Conservation (phyloP, 2,113 vertebrate species). For the Zingel zingel region DNA sequence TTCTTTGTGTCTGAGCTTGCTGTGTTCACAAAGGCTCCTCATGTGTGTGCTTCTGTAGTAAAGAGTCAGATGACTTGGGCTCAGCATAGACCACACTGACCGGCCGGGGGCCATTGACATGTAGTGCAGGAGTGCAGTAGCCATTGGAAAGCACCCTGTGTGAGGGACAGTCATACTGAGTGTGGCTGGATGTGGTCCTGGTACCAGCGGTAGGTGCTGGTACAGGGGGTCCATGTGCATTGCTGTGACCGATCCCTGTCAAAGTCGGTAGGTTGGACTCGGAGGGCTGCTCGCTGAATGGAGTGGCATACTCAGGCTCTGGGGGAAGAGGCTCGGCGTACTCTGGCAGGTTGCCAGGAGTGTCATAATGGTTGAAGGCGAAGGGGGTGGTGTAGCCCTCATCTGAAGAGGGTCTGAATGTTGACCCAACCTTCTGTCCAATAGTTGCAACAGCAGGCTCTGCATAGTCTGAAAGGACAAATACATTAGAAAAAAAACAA, state of each 20-base stretch:
- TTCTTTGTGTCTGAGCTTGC: slow-evolving; percentile 4
- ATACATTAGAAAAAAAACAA: not conserved
- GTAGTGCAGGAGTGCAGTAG: slow-evolving; percentile 77
- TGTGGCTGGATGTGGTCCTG: slow-evolving; percentile 9
- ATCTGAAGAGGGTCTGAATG: slow-evolving; percentile 83
- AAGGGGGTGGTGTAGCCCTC: slow-evolving; percentile 88
- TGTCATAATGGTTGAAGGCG: slow-evolving; percentile 84
- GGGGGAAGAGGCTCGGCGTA: slow-evolving; percentile 87
- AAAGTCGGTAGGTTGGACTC: slow-evolving; percentile 39
- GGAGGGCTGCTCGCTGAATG: slow-evolving; percentile 79
- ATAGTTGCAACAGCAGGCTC: slow-evolving; percentile 81
- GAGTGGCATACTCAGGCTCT: slow-evolving; percentile 90
- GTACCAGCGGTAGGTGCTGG: not conserved
- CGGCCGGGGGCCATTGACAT: slow-evolving; percentile 16
- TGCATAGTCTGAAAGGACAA: slow-evolving; percentile 84
- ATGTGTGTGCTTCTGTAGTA: slow-evolving; percentile 74
- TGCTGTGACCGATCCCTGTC: not conserved
- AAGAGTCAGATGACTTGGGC: slow-evolving; percentile 59
- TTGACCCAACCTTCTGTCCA: slow-evolving; percentile 83
- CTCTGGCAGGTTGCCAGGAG: slow-evolving; percentile 84
- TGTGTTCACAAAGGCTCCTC: slow-evolving; percentile 79
- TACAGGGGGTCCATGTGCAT: not conserved
- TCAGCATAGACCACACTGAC: slow-evolving; percentile 65
- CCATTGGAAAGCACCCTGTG: slow-evolving; percentile 73
- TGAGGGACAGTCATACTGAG: slow-evolving; percentile 83